A percentile compares a stretch with the other conserved stretches of the same genome.
Conservation (phyloP, 1,140 invertebrate genomes). For the Musca vetustissima region DNA sequence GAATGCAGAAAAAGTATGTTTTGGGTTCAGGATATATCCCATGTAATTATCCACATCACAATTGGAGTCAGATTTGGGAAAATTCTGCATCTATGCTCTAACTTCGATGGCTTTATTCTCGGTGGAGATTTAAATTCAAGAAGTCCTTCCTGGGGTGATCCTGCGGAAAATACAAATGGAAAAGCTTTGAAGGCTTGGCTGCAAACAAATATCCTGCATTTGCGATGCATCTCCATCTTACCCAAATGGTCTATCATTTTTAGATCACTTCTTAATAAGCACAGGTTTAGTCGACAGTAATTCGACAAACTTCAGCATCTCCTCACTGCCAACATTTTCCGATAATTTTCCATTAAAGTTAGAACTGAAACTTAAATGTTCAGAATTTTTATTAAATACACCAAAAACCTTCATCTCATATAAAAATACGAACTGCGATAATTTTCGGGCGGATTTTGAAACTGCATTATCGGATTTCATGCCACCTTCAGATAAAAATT, state of each 20-base stretch:
- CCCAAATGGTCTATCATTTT: background rate
- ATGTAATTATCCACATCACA: background rate
- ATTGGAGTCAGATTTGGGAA: background rate
- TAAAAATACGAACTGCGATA: constrained; percentile 2
- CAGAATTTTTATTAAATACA: background rate
- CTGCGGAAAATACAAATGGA: background rate
- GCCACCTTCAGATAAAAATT: no score
- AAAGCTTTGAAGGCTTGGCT: background rate
- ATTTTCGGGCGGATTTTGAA: background rate
- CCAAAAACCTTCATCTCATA: background rate
- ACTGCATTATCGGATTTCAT: no score
- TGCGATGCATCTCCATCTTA: background rate
- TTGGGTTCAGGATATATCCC: background rate
- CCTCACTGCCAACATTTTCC: background rate
- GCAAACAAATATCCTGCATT: background rate
- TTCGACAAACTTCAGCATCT: background rate
- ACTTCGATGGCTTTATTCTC: background rate
- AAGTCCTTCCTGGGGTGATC: background rate
- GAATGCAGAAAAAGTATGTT: background rate
- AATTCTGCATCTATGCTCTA: background rate
- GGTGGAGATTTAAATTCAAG: constrained; percentile 6
- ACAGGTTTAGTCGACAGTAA: background rate
- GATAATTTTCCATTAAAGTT: background rate
- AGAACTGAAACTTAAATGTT: background rate
- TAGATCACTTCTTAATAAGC: constrained; percentile 6